Evolutionary conservation across 2,113 vertebrate genomes (phyloP).

Genomic region (Heterochromis multidens): DNA sequence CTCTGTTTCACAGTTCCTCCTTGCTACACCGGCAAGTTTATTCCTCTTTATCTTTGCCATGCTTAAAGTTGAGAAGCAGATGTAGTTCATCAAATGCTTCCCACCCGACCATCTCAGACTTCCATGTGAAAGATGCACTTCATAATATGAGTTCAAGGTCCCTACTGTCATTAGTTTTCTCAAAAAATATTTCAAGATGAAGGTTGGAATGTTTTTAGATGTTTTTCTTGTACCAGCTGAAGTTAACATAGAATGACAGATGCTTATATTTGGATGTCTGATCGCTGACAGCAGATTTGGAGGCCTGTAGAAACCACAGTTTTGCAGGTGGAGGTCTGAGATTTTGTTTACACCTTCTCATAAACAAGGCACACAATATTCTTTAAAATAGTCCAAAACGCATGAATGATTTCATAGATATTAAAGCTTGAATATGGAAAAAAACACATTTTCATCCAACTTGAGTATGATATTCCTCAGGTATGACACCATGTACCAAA

Average conservation of each 20-base stretch:
- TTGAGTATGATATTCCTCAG: neutral
- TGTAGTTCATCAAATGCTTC: neutral
- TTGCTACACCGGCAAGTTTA: no score
- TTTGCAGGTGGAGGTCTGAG: neutral
- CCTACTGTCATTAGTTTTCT: neutral
- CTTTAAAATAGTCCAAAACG: neutral
- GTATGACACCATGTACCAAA: neutral
- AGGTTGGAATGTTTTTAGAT: neutral
- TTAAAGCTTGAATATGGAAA: neutral
- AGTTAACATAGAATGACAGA: neutral
- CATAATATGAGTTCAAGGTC: neutral
- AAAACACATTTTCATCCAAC: neutral
- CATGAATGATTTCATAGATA: neutral
- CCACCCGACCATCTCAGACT: no score
- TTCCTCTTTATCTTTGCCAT: no score
- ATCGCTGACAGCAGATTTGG: neutral
- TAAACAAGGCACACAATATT: neutral
- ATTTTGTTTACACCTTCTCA: neutral
- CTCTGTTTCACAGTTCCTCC: no score
- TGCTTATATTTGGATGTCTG: neutral
- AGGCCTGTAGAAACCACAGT: neutral
- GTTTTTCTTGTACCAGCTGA: neutral
- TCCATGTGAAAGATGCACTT: no score
- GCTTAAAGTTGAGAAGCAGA: neutral
- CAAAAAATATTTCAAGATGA: neutral